A percentile compares a stretch with the other conserved stretches of the same genome.
These are phyloP conservation scores for Spermophilus dauricus DNA, from an alignment of 2,113 vertebrate genomes.

Conservation along the genomic window DNA sequence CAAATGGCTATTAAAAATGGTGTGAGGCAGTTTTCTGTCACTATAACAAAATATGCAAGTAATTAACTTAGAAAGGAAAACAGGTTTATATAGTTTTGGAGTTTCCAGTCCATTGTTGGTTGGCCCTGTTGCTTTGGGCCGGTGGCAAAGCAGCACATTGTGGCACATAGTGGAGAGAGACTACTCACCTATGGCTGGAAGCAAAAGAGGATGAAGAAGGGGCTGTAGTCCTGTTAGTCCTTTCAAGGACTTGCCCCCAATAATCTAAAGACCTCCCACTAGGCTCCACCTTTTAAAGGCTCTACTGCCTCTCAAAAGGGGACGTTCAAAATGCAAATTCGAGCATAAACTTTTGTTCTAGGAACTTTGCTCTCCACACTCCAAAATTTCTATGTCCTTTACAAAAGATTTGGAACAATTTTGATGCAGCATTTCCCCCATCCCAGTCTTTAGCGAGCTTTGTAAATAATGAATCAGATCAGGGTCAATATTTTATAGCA, in stretches of 20 bases:
- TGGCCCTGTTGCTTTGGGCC: background rate
- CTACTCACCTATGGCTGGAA: background rate
- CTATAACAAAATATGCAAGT: background rate
- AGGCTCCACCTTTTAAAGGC: background rate
- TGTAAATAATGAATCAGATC: constrained; percentile 75
- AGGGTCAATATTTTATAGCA: constrained; percentile 62
- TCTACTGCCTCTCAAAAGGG: background rate
- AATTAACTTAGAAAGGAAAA: background rate
- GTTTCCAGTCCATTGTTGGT: background rate
- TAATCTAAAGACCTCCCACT: background rate
- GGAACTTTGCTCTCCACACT: background rate
- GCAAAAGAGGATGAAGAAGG: background rate
- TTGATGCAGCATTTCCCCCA: constrained; percentile 7
- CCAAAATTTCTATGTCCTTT: background rate
- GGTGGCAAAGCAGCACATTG: background rate
- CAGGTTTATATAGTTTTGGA: background rate
- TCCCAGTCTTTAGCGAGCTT: constrained; percentile 16
- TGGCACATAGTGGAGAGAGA: background rate
- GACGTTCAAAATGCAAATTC: background rate
- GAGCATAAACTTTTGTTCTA: background rate
- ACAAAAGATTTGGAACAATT: background rate
- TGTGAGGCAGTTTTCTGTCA: background rate
- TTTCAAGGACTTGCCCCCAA: background rate
- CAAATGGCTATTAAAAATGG: background rate
- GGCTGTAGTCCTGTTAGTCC: background rate